These are phyloP conservation scores for Hylaeus anthracinus DNA, from an alignment of 1,140 invertebrate species.

Conservation along the genomic window DNA sequence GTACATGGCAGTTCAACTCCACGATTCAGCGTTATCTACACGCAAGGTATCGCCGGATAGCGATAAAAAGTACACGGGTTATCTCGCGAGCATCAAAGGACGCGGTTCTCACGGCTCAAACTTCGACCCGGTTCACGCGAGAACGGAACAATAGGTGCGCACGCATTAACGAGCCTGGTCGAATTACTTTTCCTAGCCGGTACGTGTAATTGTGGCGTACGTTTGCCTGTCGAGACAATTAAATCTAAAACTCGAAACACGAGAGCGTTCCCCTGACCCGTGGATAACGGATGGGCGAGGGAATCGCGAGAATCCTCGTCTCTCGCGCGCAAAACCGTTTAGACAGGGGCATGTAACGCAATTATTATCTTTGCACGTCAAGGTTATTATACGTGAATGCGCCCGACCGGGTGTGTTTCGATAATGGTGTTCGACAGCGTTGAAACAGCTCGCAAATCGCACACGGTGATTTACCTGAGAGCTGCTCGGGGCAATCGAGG, in stretches of 20 bases:
- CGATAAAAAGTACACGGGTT: too few species aligned
- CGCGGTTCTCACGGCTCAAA: too few species aligned
- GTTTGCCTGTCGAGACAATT: conserved; percentile 21
- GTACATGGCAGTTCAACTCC: too few species aligned
- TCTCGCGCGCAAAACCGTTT: conserved; percentile 16
- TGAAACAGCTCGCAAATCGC: neutral
- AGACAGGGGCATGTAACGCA: conserved; percentile 22
- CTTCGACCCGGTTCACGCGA: too few species aligned
- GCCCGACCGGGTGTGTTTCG: neutral
- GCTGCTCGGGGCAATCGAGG: neutral
- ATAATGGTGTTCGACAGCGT: conserved; percentile 31
- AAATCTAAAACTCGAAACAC: conserved; percentile 7
- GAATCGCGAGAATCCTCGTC: conserved; percentile 23
- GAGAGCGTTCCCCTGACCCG: neutral
- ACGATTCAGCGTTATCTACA: too few species aligned
- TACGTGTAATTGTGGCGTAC: conserved; percentile 12
- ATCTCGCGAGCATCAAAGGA: too few species aligned
- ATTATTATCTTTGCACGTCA: conserved; percentile 31
- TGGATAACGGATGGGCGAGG: neutral
- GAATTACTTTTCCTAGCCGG: neutral
- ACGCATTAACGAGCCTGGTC: neutral
- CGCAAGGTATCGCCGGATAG: too few species aligned
- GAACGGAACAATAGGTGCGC: neutral
- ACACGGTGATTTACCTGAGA: neutral
- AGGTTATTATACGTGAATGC: conserved; percentile 4